A percentile compares a stretch with the other conserved stretches of the same genome.
Conservation (phyloP, 2,888 invertebrate species). For the Eristalinus aeneus region DNA sequence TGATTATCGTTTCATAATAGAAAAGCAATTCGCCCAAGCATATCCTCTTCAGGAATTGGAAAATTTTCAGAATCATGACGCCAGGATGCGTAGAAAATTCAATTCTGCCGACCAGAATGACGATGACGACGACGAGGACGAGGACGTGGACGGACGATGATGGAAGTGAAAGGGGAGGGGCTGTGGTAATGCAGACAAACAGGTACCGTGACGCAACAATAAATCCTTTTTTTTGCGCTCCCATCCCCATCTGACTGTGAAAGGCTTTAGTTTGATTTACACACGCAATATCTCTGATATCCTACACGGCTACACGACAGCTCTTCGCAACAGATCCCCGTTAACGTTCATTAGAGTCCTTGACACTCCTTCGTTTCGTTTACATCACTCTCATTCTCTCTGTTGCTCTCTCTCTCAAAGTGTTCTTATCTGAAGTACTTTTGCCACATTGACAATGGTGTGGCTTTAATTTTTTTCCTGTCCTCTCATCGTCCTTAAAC, state of each 20-base stretch:
- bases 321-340: neutral
- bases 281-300: neutral
- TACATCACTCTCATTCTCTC: neutral
- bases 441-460: neutral
- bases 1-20: constrained; percentile 16
- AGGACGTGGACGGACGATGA: no score
- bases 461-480: constrained; percentile 6
- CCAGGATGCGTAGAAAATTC: constrained; percentile 7
- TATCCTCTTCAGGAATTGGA: constrained; percentile 12
- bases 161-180: neutral
- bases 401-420: neutral
- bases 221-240: neutral
- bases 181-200: neutral
- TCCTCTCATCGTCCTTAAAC: constrained; percentile 5
- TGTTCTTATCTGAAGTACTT: neutral
- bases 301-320: neutral
- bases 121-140: no score
- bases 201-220: neutral
- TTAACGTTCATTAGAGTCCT: constrained; percentile 8
- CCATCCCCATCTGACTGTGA: neutral
- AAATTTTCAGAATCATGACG: constrained; percentile 7
- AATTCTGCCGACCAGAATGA: neutral
- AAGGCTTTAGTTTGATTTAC: neutral
- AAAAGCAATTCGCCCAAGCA: neutral
- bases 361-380: no score